Base-by-base conservation (phyloP, 2,888 invertebrate genomes). In the Abscondita cerata region DNA sequence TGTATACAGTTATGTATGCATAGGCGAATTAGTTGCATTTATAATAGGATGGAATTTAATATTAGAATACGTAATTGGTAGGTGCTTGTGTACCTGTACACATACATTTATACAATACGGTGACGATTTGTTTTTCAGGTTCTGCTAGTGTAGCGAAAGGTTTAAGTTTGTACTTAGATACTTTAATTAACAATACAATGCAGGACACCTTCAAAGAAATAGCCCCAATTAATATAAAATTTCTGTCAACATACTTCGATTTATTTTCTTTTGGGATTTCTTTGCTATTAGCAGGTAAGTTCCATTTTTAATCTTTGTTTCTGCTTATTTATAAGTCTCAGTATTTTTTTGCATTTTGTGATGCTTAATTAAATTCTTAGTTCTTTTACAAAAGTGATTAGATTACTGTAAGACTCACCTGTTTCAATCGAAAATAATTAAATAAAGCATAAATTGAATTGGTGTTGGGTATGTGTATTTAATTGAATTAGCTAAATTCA, bases 31-130 rank as follows among this genome's bases (percentile, higher is more conserved):
- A 73, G 86, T 93, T 57, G 96, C 96, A 0, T 96, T 96, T 79
- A 83, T 93, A 36, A 95, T 96, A 72, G 96, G 96, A 38, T 96
- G 96, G 96, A 96, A 95, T 79, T 86, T 96, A 52, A 92, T 96
- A 70, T 82, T 95, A 52, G 95, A 95, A 80, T 94, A 95, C 80
- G 88, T 92, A 20, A 92, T 95, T 62, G 94, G 92, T 88, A 54
- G 3, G 34, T 25, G 25, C 6, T 34, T 52, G 52, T 13, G 18
- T n/a, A n/a, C n/a, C n/a, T n/a, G n/a, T 3, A 31, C 12, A 16
- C 8, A 25, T 44, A 2, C 38, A 15, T 34, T 36, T 11, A 57
- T 18, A 20, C 18, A 15, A n/a, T n/a, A n/a, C n/a, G n/a, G n/a
- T n/a, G n/a, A n/a, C n/a, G n/a, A 36, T 2, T 36, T 36, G 38